Evolutionary conservation across 2,888 invertebrate genomes (phyloP).

Genomic region (Pyralis farinalis): DNA sequence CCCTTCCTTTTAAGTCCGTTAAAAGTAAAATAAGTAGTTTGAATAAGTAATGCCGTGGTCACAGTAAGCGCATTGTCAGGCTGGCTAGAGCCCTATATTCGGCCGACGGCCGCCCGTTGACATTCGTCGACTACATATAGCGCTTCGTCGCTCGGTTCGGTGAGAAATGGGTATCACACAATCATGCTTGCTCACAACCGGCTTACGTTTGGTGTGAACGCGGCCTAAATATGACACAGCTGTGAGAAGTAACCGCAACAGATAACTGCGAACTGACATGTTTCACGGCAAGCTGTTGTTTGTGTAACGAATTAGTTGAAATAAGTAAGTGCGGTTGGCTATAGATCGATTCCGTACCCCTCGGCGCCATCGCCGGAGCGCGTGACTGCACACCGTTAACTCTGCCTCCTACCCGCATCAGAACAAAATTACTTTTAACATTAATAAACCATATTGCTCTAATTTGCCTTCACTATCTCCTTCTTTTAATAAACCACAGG

Average conservation of each 20-base stretch:
- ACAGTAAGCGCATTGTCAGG: no score
- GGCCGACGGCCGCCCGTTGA: no score
- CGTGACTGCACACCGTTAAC: conserved; percentile 60
- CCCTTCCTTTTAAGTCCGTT: no score
- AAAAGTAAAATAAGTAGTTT: no score
- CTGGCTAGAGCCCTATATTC: no score
- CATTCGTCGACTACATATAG: no score
- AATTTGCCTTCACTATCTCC: conserved; percentile 74
- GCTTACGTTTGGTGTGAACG: no score
- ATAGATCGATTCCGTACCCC: conserved; percentile 33
- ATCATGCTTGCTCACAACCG: no score
- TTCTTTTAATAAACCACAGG: conserved; percentile 75
- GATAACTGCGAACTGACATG: background rate
- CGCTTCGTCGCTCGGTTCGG: no score
- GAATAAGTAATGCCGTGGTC: no score
- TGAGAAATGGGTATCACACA: no score
- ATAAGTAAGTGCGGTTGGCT: background rate
- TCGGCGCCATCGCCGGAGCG: conserved; percentile 36
- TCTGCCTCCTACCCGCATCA: conserved; percentile 41
- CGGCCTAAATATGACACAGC: no score
- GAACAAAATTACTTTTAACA: conserved; percentile 73
- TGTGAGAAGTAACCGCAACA: background rate
- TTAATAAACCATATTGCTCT: conserved; percentile 77
- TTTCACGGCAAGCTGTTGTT: background rate
- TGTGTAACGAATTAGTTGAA: background rate